Base-by-base conservation (phyloP, 2,888 invertebrate genomes). In the Phytoseiulus persimilis region DNA sequence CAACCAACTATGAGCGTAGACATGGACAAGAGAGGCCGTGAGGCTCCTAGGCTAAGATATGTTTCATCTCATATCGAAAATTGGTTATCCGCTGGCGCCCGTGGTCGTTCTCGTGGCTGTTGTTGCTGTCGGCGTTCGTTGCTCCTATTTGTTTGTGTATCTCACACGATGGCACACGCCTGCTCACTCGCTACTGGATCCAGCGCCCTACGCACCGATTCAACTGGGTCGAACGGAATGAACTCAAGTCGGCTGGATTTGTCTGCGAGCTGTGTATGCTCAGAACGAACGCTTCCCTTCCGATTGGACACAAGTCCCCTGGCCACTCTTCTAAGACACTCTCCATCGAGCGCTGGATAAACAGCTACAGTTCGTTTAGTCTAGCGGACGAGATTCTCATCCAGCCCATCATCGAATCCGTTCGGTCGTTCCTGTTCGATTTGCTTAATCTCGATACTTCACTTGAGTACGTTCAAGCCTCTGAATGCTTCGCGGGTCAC, bases 21-120 rank as follows among this genome's bases (percentile, higher is more conserved):
- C 65, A 28, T 65, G 28, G 65, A 65, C 65, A 28, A 65, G 65
- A 65, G 65, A 65, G 65, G 65, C 65, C 65, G 65, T 65, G 65
- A 65, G 65, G 65, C 65, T 65, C 65, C 65, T 23, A 65, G 39
- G 39, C 39, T 39, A 39, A 39, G 65, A 65, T 65, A 65, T 65
- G 65, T 65, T 65, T 65, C 65, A 65, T 65, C 65, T 65, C 65
- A 65, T 65, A 65, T 65, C 65, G 65, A 65, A 65, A 65, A 65
- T 65, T 65, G 18, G 65, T 65, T 65, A 65, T 65, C 18, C 18
- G 65, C 18, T 65, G 39, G 39, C 39, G 39, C 39, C 18, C 23
- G 23, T 65, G 2, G 23, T 65, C 18, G 65, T 65, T 65, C 11
- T 18, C 18, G 14, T 2, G 5, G 65, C 65, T 65, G 65, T 28